Percentiles rank a stretch among this genome's conserved stretches.
Conservation (phyloP, 2,888 invertebrate genomes). For the Mactromeris polynyma region DNA sequence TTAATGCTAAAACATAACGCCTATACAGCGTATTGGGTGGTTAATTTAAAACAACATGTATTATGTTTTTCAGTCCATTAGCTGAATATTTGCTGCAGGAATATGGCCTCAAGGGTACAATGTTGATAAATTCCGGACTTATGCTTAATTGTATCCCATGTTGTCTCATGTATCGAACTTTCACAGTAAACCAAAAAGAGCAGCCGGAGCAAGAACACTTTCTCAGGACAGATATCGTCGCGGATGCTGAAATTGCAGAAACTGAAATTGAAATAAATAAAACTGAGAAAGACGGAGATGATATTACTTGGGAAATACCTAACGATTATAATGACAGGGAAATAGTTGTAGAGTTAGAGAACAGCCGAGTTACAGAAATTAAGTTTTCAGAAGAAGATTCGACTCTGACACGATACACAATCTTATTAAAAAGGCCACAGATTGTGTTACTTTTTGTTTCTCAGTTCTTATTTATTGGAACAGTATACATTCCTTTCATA, state of each 20-base stretch:
- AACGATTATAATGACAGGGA: not conserved
- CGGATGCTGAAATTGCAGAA: not conserved
- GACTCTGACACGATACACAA: not conserved
- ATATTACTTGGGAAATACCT: not conserved
- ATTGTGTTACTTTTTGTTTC: constrained; percentile 95
- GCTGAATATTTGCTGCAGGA: constrained; percentile 11
- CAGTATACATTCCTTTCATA: constrained; percentile 97
- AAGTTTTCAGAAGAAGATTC: not conserved
- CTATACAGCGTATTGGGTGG: not conserved
- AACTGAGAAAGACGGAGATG: not conserved
- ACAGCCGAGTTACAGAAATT: not conserved
- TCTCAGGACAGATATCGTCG: not conserved
- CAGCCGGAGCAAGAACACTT: not conserved
- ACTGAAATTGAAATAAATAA: not conserved
- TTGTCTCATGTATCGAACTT: constrained; percentile 21
- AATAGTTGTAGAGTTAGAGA: not conserved
- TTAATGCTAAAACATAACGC: not conserved
- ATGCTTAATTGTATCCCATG: constrained; percentile 40
- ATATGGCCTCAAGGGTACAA: constrained; percentile 33
- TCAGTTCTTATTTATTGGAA: constrained; percentile 96
- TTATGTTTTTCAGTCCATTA: constrained; percentile 30
- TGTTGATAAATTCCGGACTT: constrained; percentile 33
- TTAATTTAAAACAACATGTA: constrained; percentile 63
- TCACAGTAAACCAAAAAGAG: not conserved
- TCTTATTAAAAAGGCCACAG: constrained; percentile 19